phyloP scores from a whole-genome alignment of 2,888 invertebrate species.

The Acrobasis repandana region DNA sequence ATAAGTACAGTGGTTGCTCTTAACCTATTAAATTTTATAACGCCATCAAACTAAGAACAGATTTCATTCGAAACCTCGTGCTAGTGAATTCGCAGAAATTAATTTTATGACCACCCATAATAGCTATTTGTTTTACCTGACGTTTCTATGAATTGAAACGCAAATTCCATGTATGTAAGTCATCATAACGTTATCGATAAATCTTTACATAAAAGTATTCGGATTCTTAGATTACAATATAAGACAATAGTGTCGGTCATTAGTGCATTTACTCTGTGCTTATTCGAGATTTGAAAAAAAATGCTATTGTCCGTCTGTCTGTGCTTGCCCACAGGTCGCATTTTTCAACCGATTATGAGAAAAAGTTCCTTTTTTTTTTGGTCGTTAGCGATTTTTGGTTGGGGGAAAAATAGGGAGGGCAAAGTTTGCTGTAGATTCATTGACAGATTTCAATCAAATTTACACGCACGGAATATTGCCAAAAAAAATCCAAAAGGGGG shows the following conservation, averaged over 20 bases:
- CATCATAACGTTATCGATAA: not conserved
- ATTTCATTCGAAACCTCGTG: conserved; percentile 6
- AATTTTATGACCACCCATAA: conserved; percentile 5
- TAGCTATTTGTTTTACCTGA: conserved; percentile 14
- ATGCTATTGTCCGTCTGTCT: no score
- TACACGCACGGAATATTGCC: no score
- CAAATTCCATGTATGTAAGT: not conserved
- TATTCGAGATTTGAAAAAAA: no score
- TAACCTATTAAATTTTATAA: conserved; percentile 4
- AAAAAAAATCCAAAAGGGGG: no score
- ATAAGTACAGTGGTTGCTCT: not conserved
- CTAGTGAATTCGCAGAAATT: conserved; percentile 8
- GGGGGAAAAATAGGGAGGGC: no score
- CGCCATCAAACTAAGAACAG: conserved; percentile 9
- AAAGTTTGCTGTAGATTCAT: no score
- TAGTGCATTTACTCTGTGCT: not conserved
- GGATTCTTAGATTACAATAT: not conserved
- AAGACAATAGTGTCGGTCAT: not conserved
- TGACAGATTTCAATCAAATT: no score
- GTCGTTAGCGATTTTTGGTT: no score
- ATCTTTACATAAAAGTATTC: not conserved
- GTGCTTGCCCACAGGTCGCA: no score
- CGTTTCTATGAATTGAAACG: conserved; percentile 9
- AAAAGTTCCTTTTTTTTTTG: no score
- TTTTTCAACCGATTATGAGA: no score